Percentiles rank a stretch among this genome's conserved stretches.
Conservation (phyloP, 2,113 vertebrate species). For the Hystrix cristata region DNA sequence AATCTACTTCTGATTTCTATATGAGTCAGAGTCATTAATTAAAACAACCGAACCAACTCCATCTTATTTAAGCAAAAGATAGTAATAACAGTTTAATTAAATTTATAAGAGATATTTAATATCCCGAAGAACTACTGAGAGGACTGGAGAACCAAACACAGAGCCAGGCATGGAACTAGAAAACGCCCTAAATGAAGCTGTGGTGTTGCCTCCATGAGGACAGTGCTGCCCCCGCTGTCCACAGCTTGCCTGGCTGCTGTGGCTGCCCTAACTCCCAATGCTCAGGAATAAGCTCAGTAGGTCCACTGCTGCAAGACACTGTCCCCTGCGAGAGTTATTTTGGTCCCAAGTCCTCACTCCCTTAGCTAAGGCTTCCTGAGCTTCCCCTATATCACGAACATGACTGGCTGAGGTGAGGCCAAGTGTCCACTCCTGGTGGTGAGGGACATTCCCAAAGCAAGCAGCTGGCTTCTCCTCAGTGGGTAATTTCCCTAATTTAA, state of each 20-base stretch:
- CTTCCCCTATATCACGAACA: background rate
- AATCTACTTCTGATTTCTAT: background rate
- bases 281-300: background rate
- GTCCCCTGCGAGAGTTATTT: background rate
- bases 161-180: background rate
- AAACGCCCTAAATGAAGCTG: background rate
- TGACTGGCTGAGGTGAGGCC: background rate
- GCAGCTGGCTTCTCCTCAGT: background rate
- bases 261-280: background rate
- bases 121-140: background rate
- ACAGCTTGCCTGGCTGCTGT: background rate
- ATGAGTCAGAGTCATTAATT: background rate
- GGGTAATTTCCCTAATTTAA: background rate
- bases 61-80: conserved; percentile 36
- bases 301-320: background rate
- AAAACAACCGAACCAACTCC: background rate
- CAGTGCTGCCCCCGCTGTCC: background rate
- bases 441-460: conserved; percentile 4
- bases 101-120: background rate
- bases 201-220: background rate
- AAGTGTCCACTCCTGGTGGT: background rate
- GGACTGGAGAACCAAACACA: background rate
- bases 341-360: background rate
- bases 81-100: background rate
- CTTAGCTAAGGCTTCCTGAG: background rate